phyloP scores from a whole-genome alignment of 2,888 invertebrate genomes.

The Synanthedon tipuliformis region DNA sequence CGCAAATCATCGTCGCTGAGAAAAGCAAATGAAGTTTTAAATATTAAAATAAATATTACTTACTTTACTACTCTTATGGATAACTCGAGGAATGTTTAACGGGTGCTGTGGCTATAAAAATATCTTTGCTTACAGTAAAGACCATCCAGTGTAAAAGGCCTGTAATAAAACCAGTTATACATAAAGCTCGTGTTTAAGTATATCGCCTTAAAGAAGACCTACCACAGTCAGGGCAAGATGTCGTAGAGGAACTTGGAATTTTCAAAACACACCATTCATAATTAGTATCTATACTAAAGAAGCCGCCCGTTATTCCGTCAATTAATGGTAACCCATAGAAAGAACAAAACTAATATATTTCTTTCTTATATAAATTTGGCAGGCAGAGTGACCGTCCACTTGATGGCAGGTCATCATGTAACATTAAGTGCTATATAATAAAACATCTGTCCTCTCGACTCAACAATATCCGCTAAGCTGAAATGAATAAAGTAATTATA shows the following conservation, averaged over 20 bases:
- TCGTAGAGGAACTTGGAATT: background rate
- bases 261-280: too few relatives aligned
- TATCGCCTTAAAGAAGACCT: conserved; percentile 16
- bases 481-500: too few relatives aligned
- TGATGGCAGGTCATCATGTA: too few relatives aligned
- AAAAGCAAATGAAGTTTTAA: conserved; percentile 11
- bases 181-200: conserved; percentile 26
- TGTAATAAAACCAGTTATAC: conserved; percentile 19
- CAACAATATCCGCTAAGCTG: too few relatives aligned
- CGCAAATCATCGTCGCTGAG: conserved; percentile 4
- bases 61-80: background rate
- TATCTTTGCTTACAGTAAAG: background rate
- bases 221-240: background rate
- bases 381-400: too few relatives aligned
- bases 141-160: conserved; percentile 13
- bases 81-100: background rate
- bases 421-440: too few relatives aligned
- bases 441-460: too few relatives aligned
- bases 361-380: too few relatives aligned
- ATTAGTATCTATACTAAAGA: too few relatives aligned
- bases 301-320: too few relatives aligned
- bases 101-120: background rate
- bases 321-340: too few relatives aligned
- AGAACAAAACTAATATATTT: too few relatives aligned
- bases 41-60: background rate